Percentiles rank a stretch among this genome's conserved stretches.
phyloP scores from a whole-genome alignment of 2,888 invertebrate species.

The Dasysyrphus albostriatus region DNA sequence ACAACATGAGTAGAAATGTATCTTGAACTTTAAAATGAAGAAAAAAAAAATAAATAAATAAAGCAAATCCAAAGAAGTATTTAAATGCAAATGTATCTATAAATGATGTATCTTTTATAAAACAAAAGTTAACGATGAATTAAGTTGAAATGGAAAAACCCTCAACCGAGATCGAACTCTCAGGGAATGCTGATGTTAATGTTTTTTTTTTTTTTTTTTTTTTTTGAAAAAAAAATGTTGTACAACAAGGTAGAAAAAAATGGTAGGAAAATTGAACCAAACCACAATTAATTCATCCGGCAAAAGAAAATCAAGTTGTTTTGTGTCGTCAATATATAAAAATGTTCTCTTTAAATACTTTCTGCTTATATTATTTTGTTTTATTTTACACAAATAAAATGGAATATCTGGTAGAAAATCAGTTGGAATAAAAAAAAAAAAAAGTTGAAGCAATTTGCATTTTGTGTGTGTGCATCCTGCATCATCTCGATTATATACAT shows the following conservation, averaged over 20 bases:
- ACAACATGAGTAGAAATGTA: slow-evolving; percentile 35
- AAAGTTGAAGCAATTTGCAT: slow-evolving; percentile 70
- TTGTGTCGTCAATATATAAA: slow-evolving; percentile 61
- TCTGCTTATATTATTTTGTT: slow-evolving; percentile 1
- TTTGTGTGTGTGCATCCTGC: slow-evolving; percentile 74
- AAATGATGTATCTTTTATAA: slow-evolving; percentile 44
- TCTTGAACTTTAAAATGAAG: slow-evolving; percentile 18
- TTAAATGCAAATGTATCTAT: slow-evolving; percentile 70
- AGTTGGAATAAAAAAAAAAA: slow-evolving; percentile 40
- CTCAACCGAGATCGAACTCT: slow-evolving; percentile 44
- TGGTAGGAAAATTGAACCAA: slow-evolving; percentile 62
- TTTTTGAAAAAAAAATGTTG: slow-evolving; percentile 26
- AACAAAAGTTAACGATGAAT: slow-evolving; percentile 64
- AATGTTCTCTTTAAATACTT: slow-evolving; percentile 18
- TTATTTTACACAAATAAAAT: slow-evolving; percentile 22
- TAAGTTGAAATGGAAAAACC: slow-evolving; percentile 47
- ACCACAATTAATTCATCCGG: slow-evolving; percentile 76
- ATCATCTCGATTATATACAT: slow-evolving; percentile 69
- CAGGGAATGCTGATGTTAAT: slow-evolving; percentile 53
- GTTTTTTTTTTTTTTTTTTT: slow-evolving; percentile 6
- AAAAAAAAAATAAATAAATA: neutral
- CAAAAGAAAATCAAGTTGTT: slow-evolving; percentile 75
- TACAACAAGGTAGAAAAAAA: slow-evolving; percentile 19
- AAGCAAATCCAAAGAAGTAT: slow-evolving; percentile 47
- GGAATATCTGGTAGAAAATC: slow-evolving; percentile 62